phyloP scores from a whole-genome alignment of 1,140 invertebrate species.

The Wiebesia pumilae region DNA sequence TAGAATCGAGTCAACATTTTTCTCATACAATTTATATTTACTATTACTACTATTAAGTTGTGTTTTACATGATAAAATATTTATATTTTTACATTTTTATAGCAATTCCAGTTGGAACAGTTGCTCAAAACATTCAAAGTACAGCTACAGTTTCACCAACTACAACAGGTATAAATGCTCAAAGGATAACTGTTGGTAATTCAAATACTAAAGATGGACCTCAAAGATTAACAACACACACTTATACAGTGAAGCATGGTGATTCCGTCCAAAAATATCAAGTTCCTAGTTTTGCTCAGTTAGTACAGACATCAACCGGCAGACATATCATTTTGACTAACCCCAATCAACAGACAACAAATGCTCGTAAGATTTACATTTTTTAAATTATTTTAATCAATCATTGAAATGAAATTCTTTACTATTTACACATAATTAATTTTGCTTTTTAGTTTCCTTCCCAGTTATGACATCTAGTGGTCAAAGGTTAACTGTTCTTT shows the following conservation, averaged over 20 bases:
- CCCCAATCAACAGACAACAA: constrained; percentile 71
- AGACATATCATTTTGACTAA: constrained; percentile 80
- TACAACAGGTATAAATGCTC: constrained; percentile 66
- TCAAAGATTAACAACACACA: constrained; percentile 67
- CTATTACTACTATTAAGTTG: neutral
- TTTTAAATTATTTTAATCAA: neutral
- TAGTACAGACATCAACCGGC: constrained; percentile 83
- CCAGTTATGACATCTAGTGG: constrained; percentile 75
- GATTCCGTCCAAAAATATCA: constrained; percentile 74
- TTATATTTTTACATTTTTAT: constrained; percentile 46
- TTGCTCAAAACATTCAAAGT: constrained; percentile 67
- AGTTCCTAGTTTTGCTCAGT: constrained; percentile 78
- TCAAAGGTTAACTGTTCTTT: constrained; percentile 76
- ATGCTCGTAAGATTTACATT: constrained; percentile 64
- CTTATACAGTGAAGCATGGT: constrained; percentile 72
- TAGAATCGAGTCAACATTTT: constrained; percentile 61
- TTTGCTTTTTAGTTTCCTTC: constrained; percentile 65
- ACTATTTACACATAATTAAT: constrained; percentile 20
- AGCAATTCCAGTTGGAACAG: constrained; percentile 75
- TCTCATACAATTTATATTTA: neutral
- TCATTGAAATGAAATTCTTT: neutral
- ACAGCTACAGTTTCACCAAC: constrained; percentile 65
- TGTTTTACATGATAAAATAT: neutral
- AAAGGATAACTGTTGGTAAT: constrained; percentile 71
- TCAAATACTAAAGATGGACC: constrained; percentile 67